Evolutionary conservation across 2,888 invertebrate species (phyloP).

Genomic region (Lithophane semibrunnea): DNA sequence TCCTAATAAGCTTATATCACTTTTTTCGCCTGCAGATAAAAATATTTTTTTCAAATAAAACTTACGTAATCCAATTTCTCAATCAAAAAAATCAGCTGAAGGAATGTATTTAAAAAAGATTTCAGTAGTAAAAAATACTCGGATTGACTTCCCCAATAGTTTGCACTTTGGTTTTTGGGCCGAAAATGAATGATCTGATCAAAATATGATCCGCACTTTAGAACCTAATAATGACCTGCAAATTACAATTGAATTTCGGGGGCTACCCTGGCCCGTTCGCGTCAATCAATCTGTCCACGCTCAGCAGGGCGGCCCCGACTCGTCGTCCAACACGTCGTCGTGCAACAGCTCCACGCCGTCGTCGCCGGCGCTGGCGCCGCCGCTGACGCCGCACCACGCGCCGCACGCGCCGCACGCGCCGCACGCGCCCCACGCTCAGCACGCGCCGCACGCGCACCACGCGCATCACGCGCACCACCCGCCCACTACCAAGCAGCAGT

Average conservation of each 20-base stretch:
- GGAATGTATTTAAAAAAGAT: too few relatives aligned
- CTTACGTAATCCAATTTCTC: too few relatives aligned
- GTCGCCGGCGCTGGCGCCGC: constrained; percentile 95
- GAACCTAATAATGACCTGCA: not conserved
- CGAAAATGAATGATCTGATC: too few relatives aligned
- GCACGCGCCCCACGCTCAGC: constrained; percentile 91
- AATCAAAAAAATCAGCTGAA: too few relatives aligned
- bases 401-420: constrained; percentile 82
- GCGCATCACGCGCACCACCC: constrained; percentile 89
- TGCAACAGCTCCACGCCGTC: constrained; percentile 99
- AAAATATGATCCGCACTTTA: too few relatives aligned
- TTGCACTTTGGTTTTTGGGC: too few relatives aligned
- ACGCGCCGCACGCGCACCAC: constrained; percentile 89
- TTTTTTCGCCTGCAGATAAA: too few relatives aligned
- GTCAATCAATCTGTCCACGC: not conserved
- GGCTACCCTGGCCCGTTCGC: not conserved
- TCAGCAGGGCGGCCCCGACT: constrained; percentile 93
- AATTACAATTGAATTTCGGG: not conserved
- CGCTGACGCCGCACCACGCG: constrained; percentile 91
- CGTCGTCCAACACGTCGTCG: constrained; percentile 98
- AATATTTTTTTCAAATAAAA: too few relatives aligned
- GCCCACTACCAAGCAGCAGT: constrained; percentile 90
- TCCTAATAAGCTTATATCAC: too few relatives aligned
- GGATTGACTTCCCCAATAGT: too few relatives aligned
- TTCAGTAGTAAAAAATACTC: too few relatives aligned